phyloP scores from a whole-genome alignment of 2,113 vertebrate genomes.

The Aix galericulata region DNA sequence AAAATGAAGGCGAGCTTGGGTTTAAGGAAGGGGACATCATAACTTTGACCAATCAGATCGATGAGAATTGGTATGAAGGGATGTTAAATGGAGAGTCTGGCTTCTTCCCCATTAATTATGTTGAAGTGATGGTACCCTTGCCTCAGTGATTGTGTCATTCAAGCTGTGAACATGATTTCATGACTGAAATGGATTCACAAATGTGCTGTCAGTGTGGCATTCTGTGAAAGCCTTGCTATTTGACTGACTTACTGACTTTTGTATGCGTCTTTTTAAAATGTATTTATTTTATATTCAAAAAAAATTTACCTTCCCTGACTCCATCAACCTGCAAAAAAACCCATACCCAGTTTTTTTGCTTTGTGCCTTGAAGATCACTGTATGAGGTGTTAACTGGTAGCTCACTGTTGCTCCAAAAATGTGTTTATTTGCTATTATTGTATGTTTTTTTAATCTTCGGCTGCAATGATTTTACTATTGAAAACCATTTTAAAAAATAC shows the following conservation, averaged over 20 bases:
- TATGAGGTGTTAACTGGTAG: slow-evolving; percentile 55
- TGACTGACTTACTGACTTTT: slow-evolving; percentile 79
- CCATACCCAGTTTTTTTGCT: slow-evolving; percentile 68
- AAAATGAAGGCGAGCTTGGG: slow-evolving; percentile 93
- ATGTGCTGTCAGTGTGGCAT: slow-evolving; percentile 74
- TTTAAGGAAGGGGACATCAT: slow-evolving; percentile 96
- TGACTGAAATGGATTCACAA: slow-evolving; percentile 69
- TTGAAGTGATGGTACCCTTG: slow-evolving; percentile 90
- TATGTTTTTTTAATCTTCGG: slow-evolving; percentile 11
- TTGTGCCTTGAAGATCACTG: slow-evolving; percentile 71
- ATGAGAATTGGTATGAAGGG: slow-evolving; percentile 97
- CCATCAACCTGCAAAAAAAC: slow-evolving; percentile 64
- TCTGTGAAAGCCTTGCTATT: slow-evolving; percentile 79
- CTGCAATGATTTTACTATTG: slow-evolving; percentile 53
- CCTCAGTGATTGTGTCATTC: slow-evolving; percentile 80
- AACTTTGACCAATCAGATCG: slow-evolving; percentile 92
- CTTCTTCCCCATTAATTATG: slow-evolving; percentile 96
- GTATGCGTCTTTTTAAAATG: slow-evolving; percentile 79
- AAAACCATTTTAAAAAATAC: slow-evolving; percentile 35
- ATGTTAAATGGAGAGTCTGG: slow-evolving; percentile 89
- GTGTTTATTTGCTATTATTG: slow-evolving; percentile 26
- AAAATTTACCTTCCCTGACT: slow-evolving; percentile 61
- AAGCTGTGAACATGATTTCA: slow-evolving; percentile 52
- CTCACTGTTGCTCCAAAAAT: slow-evolving; percentile 65
- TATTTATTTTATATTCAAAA: slow-evolving; percentile 85